Evolutionary conservation across 1,140 invertebrate genomes (phyloP), one percentile per base, ranked within the genome.

Genomic region (Zaprionus inermis): DNA sequence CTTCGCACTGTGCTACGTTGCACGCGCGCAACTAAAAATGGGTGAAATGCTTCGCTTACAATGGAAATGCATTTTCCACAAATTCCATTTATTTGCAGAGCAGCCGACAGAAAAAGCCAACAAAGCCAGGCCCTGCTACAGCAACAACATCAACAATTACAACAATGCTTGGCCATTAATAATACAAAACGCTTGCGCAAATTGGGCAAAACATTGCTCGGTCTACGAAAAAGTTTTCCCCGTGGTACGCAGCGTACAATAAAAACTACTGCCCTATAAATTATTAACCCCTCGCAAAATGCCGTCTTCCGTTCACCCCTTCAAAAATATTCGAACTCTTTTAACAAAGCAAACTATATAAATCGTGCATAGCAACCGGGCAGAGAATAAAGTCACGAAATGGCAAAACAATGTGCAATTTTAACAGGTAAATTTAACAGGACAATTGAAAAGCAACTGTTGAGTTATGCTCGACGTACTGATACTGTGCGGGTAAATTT

Each of bases 311-410:
- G 24, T 0, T 16, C n/a, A 6, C n/a, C n/a, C n/a, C 38, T 3
- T 20, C 72, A 66, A 75, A 67, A 74, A 78, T 79, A 55, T 70
- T 79, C 75, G 76, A 44, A 59, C 80, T 76, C 49, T 82, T 78
- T 69, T 60, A 30, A 3, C 57, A 51, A 63, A 59, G 54, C 51
- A 9, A 6, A 61, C 65, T 84, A 78, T 78, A 78, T 84, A 78
- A 75, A 83, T 67, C 72, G 72, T 6, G 63, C 64, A 72, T 79
- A 70, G 81, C 83, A 80, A 74, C 64, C 64, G 60, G 64, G 52
- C 38, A 63, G 52, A 64, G 81, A 71, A 71, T 54, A 41, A 56
- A 59, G 44, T 28, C 55, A 65, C 44, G 54, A 49, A 41, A 41
- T 44, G 55, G 52, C 54, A 57, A 36, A 72, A 60, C 71, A 55